Percentiles rank a stretch among this genome's conserved stretches.
These are phyloP conservation scores for Anguilla rostrata DNA, from an alignment of 2,113 vertebrate genomes.

Conservation along the genomic window DNA sequence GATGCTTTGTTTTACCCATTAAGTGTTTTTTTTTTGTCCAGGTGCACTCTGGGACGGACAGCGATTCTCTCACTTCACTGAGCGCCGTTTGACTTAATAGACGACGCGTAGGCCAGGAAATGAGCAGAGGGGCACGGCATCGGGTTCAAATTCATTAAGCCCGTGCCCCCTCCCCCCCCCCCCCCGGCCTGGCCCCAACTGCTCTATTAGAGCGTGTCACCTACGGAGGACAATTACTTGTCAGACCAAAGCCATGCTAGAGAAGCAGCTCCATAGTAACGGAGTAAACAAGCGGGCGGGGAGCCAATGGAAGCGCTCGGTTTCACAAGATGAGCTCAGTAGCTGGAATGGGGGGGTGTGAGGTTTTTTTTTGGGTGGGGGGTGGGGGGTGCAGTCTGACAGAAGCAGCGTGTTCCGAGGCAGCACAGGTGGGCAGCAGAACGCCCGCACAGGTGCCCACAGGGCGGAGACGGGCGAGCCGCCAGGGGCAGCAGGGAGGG, in stretches of 20 bases:
- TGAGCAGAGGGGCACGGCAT: slow-evolving; percentile 42
- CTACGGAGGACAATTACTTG: slow-evolving; percentile 48
- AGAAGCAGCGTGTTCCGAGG: neutral
- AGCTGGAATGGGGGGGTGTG: slow-evolving; percentile 30
- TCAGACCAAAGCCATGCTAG: slow-evolving; percentile 41
- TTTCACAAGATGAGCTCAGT: neutral
- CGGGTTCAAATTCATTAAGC: slow-evolving; percentile 59
- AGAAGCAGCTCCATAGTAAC: slow-evolving; percentile 33
- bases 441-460: neutral
- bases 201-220: slow-evolving; percentile 43
- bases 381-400: slow-evolving; percentile 25
- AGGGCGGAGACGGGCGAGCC: too few relatives aligned
- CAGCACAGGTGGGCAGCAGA: neutral
- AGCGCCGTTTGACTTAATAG: slow-evolving; percentile 44
- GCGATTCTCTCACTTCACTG: slow-evolving; percentile 45
- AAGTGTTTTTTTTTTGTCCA: neutral
- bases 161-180: slow-evolving; percentile 18
- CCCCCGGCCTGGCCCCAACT: slow-evolving; percentile 34
- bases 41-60: slow-evolving; percentile 24
- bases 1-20: neutral
- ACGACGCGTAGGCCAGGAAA: slow-evolving; percentile 44
- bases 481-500: neutral
- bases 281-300: slow-evolving; percentile 33
- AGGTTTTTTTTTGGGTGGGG: neutral
- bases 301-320: neutral